These are phyloP conservation scores for Manduca sexta DNA, from an alignment of 1,140 invertebrate species.

Conservation along the genomic window DNA sequence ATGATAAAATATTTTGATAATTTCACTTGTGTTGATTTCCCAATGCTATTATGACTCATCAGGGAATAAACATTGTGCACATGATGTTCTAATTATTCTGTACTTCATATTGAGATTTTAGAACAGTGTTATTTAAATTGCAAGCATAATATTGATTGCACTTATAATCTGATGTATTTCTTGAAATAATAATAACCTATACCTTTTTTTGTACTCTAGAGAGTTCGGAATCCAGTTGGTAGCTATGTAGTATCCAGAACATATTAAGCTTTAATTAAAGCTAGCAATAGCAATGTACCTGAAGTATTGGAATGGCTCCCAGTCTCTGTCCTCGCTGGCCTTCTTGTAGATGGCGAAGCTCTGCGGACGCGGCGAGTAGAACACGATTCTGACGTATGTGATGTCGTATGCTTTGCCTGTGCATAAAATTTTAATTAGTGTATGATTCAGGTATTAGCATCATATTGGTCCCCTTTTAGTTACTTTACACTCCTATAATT, in stretches of 20 bases:
- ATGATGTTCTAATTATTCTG: too few relatives aligned
- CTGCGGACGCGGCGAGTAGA: slow-evolving; percentile 95
- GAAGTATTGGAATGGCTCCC: slow-evolving; percentile 98
- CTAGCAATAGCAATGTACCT: slow-evolving; percentile 70
- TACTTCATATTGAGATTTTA: too few relatives aligned
- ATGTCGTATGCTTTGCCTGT: slow-evolving; percentile 78
- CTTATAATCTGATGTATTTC: too few relatives aligned
- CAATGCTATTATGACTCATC: too few relatives aligned
- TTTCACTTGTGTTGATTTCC: too few relatives aligned
- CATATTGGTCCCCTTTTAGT: too few relatives aligned
- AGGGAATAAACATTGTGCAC: too few relatives aligned
- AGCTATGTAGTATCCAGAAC: background rate
- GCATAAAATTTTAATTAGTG: background rate
- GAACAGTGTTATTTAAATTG: too few relatives aligned
- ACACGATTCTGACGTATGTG: slow-evolving; percentile 94
- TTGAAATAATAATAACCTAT: too few relatives aligned
- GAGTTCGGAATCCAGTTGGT: background rate
- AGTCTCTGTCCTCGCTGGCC: slow-evolving; percentile 83
- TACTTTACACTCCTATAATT: background rate
- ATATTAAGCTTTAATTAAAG: background rate
- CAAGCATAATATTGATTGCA: too few relatives aligned
- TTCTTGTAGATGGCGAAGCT: slow-evolving; percentile 98
- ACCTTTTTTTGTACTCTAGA: too few relatives aligned
- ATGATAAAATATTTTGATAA: too few relatives aligned
- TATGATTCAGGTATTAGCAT: background rate